phyloP scores from a whole-genome alignment of 2,888 invertebrate genomes.

The Therioaphis trifolii region DNA sequence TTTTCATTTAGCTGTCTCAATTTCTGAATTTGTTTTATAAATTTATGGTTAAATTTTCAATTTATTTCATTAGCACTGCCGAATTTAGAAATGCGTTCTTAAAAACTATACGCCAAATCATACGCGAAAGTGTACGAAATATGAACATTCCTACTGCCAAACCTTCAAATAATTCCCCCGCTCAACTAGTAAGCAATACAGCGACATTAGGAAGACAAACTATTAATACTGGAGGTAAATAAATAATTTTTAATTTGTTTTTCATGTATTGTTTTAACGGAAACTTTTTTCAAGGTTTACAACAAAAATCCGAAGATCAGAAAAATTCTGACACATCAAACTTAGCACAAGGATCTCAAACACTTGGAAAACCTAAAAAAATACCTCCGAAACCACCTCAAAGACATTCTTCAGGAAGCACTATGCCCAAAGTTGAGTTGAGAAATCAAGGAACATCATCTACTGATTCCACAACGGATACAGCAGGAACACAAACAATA shows the following conservation, averaged over 20 bases:
- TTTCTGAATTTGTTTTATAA: neutral
- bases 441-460: conserved; percentile 56
- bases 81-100: conserved; percentile 97
- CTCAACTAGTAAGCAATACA: conserved; percentile 65
- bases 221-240: conserved; percentile 48
- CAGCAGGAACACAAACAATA: conserved; percentile 53
- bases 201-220: conserved; percentile 64
- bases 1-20: neutral
- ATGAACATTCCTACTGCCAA: conserved; percentile 92
- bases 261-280: neutral
- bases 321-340: conserved; percentile 65
- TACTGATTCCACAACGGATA: conserved; percentile 57
- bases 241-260: neutral
- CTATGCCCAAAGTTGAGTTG: conserved; percentile 71
- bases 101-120: conserved; percentile 96
- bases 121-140: conserved; percentile 94
- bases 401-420: conserved; percentile 84
- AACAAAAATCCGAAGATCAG: conserved; percentile 20
- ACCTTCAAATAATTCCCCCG: conserved; percentile 67
- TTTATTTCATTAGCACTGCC: conserved; percentile 77
- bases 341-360: conserved; percentile 82
- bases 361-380: conserved; percentile 83
- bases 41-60: neutral
- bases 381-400: conserved; percentile 78
- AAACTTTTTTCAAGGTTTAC: conserved; percentile 15